phyloP scores from a whole-genome alignment of 2,113 vertebrate species.

The Oryzias melastigma region DNA sequence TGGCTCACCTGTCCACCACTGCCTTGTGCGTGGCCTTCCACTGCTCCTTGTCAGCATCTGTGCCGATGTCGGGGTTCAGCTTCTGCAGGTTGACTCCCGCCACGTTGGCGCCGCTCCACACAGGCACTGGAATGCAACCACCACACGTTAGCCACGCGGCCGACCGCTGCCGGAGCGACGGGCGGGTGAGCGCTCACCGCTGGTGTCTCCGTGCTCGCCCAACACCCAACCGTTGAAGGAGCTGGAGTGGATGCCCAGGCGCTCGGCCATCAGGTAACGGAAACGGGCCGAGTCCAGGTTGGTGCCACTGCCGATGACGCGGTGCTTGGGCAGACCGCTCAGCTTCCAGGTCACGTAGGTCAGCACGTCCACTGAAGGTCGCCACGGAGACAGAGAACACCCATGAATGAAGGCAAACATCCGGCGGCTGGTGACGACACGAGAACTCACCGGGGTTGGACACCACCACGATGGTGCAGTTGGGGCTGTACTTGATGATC shows the following conservation, averaged over 20 bases:
- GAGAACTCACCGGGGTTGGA: slow-evolving; percentile 90
- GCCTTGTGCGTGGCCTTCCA: slow-evolving; percentile 94
- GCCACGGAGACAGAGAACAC: neutral
- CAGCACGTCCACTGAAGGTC: slow-evolving; percentile 87
- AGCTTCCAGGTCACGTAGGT: slow-evolving; percentile 98
- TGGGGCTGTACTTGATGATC: slow-evolving; percentile 89
- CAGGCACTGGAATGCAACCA: slow-evolving; percentile 80
- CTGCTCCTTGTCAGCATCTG: slow-evolving; percentile 84
- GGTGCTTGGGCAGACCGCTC: slow-evolving; percentile 93
- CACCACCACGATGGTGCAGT: slow-evolving; percentile 91
- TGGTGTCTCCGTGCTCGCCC: slow-evolving; percentile 96
- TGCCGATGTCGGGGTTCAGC: slow-evolving; percentile 89
- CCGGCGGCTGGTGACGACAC: neutral
- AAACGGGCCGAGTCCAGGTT: slow-evolving; percentile 97
- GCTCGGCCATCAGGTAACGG: slow-evolving; percentile 90
- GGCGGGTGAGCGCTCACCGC: slow-evolving; percentile 79
- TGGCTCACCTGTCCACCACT: slow-evolving; percentile 88
- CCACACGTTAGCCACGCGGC: neutral
- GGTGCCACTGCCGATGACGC: slow-evolving; percentile 95
- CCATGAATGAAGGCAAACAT: no score
- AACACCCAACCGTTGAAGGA: slow-evolving; percentile 97
- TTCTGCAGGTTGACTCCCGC: slow-evolving; percentile 92
- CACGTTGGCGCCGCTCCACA: slow-evolving; percentile 95
- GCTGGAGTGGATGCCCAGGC: slow-evolving; percentile 87
- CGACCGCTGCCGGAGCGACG: neutral